Evolutionary conservation across 2,113 vertebrate genomes (phyloP), one percentile per base, ranked within the genome.

Genomic region (Nestor notabilis): DNA sequence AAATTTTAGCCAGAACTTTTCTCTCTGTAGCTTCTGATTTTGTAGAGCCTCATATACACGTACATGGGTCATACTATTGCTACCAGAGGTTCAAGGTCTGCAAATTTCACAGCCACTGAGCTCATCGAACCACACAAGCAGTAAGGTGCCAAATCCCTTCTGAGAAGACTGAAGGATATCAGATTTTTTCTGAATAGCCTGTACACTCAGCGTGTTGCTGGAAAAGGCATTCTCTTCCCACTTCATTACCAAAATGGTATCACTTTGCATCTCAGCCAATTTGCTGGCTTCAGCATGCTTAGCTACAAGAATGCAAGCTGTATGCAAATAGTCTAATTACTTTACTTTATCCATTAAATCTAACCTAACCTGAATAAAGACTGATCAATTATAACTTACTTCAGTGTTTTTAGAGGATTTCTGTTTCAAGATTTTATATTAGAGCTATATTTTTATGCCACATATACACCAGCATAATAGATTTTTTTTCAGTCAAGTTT

Each of bases 321-420:
- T 60, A 90, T 82, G 66, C 52, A 96, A 95, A 95, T 47, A 69
- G 56, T 35, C 61, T 64, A 76, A 82, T 91, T 92, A 90, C 66
- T 65, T 86, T 61, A 63, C 31, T 64, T 31, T 65, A 7, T 10
- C 44, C 17, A 74, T 78, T 92, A 84, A 44, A 89, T 61, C 37
- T 58, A 87, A 66, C 13, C 18, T 76, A 87, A 60, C 7, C 10
- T 69, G 47, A 93, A 69, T 53, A 76, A 90, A 18, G 8, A 71
- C 9, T 35, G 17, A 60, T 82, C 25, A 75, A 55, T 50, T 55
- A 47, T 16, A 75, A 55, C 7, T 82, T 41, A 52, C 29, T 90
- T 82, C 33, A 43, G 25, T 55, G 29, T 72, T 90, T 70, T 78
- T 33, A 75, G 55, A 87, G 17, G 47, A 71, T 16, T 91, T 68